Evolutionary conservation across 2,113 vertebrate species (phyloP).

Genomic region (Dermatemys mawii): DNA sequence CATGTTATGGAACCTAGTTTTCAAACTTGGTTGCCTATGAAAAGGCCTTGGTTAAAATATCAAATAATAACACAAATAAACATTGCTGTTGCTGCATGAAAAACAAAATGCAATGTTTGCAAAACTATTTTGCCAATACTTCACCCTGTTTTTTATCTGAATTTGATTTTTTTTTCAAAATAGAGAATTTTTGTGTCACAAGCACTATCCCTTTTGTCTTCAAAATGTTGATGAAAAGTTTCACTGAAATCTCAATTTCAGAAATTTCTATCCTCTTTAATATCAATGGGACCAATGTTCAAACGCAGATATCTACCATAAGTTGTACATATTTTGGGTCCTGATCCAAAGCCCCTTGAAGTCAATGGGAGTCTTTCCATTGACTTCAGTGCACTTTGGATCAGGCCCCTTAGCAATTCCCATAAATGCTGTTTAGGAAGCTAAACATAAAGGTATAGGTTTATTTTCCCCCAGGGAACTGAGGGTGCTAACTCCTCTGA

Average conservation of each 20-base stretch:
- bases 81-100: background rate
- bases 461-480: background rate
- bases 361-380: background rate
- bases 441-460: background rate
- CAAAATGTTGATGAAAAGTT: background rate
- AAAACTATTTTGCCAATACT: fast-evolving
- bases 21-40: background rate
- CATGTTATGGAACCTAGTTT: background rate
- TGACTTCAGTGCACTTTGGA: background rate
- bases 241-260: background rate
- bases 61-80: background rate
- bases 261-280: background rate
- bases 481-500: background rate
- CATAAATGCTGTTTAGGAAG: background rate
- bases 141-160: background rate
- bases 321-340: background rate
- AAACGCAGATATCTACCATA: background rate
- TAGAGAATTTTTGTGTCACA: fast-evolving
- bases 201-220: background rate
- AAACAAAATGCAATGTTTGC: background rate
- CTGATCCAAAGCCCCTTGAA: background rate
- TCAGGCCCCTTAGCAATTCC: background rate
- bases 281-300: background rate
- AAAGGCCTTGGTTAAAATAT: background rate
- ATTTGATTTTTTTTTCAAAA: background rate